Evolutionary conservation across 2,888 invertebrate genomes (phyloP).

Genomic region (Erannis defoliaria): DNA sequence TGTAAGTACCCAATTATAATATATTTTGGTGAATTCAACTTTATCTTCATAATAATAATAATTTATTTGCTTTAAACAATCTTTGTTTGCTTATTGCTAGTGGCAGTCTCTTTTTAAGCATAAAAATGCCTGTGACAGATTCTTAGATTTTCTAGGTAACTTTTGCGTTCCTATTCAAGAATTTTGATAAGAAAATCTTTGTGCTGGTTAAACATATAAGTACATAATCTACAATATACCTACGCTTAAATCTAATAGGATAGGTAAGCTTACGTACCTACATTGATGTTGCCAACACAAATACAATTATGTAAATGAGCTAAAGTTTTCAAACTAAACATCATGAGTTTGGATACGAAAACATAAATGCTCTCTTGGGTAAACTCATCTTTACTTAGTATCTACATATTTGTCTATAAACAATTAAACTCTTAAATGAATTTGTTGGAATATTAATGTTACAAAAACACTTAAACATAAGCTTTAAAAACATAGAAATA

Average conservation of each 20-base stretch:
- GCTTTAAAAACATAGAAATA: too few species aligned
- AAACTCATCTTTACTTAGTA: background rate
- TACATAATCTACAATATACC: background rate
- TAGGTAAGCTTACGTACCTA: background rate
- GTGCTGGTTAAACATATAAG: too few species aligned
- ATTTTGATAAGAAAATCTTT: too few species aligned
- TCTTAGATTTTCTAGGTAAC: too few species aligned
- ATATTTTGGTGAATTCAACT: background rate
- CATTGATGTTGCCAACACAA: background rate
- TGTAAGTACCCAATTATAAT: background rate
- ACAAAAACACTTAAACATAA: background rate
- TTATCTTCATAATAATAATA: too few species aligned
- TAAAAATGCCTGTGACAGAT: too few species aligned
- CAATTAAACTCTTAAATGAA: background rate
- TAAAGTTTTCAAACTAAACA: conserved; percentile 2
- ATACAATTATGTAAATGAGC: background rate
- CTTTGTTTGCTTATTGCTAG: too few species aligned
- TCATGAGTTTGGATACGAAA: background rate
- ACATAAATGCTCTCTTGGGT: background rate
- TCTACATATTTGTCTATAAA: background rate
- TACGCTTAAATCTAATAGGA: background rate
- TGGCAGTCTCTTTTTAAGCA: too few species aligned
- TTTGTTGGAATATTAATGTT: background rate
- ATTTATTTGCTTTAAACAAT: too few species aligned
- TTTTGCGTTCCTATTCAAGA: too few species aligned